Conservation (phyloP, 2,113 vertebrate species). For the Lophura nycthemera region DNA sequence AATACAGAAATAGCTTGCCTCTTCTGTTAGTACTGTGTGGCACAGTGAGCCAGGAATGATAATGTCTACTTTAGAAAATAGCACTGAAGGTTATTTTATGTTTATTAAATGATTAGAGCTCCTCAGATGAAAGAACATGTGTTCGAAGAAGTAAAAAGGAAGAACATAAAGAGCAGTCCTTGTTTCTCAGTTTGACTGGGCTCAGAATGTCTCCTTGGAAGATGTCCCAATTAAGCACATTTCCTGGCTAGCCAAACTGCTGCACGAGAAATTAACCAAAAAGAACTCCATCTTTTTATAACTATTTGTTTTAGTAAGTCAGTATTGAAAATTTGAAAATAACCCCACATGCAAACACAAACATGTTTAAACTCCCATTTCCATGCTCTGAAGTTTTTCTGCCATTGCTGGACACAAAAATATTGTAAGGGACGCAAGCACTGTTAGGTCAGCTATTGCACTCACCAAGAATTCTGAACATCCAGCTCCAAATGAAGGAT, state of each 20-base stretch:
- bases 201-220: constrained; percentile 22
- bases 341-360: not conserved
- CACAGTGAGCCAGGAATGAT: not conserved
- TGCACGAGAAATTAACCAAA: not conserved
- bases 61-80: not conserved
- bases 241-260: not conserved
- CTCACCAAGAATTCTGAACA: not conserved
- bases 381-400: not conserved
- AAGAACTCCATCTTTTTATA: not conserved
- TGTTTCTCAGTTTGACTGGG: not conserved
- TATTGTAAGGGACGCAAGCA: accelerated
- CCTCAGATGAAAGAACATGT: not conserved
- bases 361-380: not conserved
- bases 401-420: not conserved
- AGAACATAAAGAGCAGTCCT: not conserved
- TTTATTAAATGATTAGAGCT: not conserved
- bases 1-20: not conserved
- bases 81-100: not conserved
- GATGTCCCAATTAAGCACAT: not conserved
- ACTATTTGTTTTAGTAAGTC: not conserved
- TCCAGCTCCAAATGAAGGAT: not conserved
- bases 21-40: not conserved
- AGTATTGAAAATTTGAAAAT: not conserved
- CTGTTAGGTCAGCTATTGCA: not conserved
- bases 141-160: constrained; percentile 1